Percentiles rank a stretch among this genome's conserved stretches.
Conservation (phyloP, 2,113 vertebrate genomes). For the Sinocyclocheilus anshuiensis region DNA sequence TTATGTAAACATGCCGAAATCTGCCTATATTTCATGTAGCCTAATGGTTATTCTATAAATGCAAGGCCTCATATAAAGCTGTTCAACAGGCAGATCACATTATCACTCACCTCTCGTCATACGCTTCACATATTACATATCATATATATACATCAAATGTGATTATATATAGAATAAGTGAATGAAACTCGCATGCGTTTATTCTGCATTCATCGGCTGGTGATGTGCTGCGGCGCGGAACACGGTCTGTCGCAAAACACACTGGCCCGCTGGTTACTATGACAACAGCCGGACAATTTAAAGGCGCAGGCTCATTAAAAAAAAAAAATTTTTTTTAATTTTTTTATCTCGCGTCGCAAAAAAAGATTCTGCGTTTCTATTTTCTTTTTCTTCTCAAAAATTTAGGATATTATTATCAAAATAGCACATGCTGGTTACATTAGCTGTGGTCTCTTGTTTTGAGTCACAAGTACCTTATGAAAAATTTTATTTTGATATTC, state of each 20-base stretch:
- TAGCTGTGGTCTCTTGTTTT: neutral
- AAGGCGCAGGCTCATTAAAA: constrained; percentile 10
- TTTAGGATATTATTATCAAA: neutral
- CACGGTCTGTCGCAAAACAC: constrained; percentile 54
- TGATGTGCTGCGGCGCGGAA: neutral
- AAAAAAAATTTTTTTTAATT: no score
- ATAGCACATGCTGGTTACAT: neutral
- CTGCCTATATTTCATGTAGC: neutral
- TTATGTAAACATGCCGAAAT: neutral
- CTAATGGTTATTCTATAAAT: neutral
- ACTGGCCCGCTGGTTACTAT: constrained; percentile 23
- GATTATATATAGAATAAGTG: neutral
- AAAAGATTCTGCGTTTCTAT: neutral
- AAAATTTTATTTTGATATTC: no score
- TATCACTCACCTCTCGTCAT: neutral
- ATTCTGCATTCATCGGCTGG: constrained; percentile 8
- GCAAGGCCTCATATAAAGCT: neutral
- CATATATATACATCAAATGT: neutral
- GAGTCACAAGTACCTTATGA: neutral
- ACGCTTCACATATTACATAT: neutral
- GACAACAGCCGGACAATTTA: constrained; percentile 30
- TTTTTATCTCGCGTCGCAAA: neutral
- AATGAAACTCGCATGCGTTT: neutral
- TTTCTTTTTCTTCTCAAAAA: neutral
- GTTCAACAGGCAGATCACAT: neutral